Base-by-base conservation (phyloP, 2,888 invertebrate genomes). In the Drosophila putrida region DNA sequence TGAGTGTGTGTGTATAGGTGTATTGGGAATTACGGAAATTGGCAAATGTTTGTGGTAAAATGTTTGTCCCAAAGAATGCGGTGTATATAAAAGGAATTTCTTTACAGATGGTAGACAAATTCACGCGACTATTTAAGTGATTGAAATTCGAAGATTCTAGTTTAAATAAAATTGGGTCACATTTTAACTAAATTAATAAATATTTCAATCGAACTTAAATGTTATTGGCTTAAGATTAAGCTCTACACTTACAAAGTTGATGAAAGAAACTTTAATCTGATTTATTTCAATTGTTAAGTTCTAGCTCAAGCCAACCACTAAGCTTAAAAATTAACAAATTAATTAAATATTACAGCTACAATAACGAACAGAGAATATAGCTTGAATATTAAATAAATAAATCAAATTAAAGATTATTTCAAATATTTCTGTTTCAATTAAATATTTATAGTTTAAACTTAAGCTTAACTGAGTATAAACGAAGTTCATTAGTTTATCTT, bases 41-140 rank as follows among this genome's bases (percentile, higher is more conserved):
- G 58, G 47, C 44, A 68, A 62, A 78, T 67, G 55, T 49, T 59
- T 72, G 72, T 13, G 50, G 53, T 13, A 25, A 72, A 51, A 54
- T 58, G 47, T 63, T 63, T 54, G 57, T 54, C 51, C 41, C 6
- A 72, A 60, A 55, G 49, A 46, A 67, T 61, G 53, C 35, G 35
- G 54, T 49, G 15, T n/a, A 28, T 35, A 33, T 8, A 31, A 31
- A 41, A 13, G 47, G 44, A 43, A 53, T 51, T 53, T 53, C 33
- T 4, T 10, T 13, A 11, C 35, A 43, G 25, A 15, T 27, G 25
- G 27, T 35, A 33, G 13, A 41, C 27, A 35, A 60, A 60, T 50
- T 46, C 44, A 36, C 13, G 13, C 28, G 4, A 31, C 53, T 31
- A 31, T 41, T 53, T 38, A 38, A 27, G 27, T 27, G 36, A 38